These are phyloP conservation scores for Limulus polyphemus DNA, from an alignment of 2,888 invertebrate species.

Conservation along the genomic window DNA sequence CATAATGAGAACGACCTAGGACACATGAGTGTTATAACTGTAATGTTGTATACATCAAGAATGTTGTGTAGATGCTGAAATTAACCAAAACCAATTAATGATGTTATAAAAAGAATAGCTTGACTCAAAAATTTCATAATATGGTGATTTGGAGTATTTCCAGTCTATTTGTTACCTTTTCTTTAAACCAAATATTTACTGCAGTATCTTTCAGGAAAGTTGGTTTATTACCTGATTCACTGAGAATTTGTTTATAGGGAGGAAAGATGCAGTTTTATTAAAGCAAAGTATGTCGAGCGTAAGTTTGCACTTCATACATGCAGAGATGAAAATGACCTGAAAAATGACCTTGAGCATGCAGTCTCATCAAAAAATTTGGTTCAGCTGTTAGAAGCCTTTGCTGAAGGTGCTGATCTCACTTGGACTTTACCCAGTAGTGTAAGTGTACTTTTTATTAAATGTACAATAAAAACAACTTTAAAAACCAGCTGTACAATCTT, in stretches of 20 bases:
- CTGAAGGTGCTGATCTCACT: slow-evolving; percentile 79
- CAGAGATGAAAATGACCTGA: slow-evolving; percentile 56
- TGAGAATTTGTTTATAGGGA: slow-evolving; percentile 53
- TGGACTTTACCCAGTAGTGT: slow-evolving; percentile 66
- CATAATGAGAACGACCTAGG: too few relatives aligned
- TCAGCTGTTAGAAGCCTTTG: slow-evolving; percentile 76
- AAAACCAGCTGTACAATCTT: too few relatives aligned
- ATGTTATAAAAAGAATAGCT: too few relatives aligned
- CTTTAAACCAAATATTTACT: too few relatives aligned
- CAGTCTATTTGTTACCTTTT: too few relatives aligned
- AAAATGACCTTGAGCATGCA: slow-evolving; percentile 65
- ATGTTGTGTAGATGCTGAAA: too few relatives aligned
- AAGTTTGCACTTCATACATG: slow-evolving; percentile 68
- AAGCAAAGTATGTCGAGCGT: slow-evolving; percentile 85
- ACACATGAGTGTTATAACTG: too few relatives aligned
- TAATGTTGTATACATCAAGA: too few relatives aligned
- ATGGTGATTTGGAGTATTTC: too few relatives aligned
- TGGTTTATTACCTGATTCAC: neutral
- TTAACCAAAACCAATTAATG: too few relatives aligned
- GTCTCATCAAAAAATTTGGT: slow-evolving; percentile 75
- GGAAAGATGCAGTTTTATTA: slow-evolving; percentile 79
- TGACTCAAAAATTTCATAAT: too few relatives aligned
- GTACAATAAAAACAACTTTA: too few relatives aligned
- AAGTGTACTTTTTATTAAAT: slow-evolving; percentile 17
- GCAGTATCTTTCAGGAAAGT: neutral